A percentile compares a stretch with the other conserved stretches of the same genome.
Conservation (phyloP, 2,113 vertebrate genomes). For the Eleginops maclovinus region DNA sequence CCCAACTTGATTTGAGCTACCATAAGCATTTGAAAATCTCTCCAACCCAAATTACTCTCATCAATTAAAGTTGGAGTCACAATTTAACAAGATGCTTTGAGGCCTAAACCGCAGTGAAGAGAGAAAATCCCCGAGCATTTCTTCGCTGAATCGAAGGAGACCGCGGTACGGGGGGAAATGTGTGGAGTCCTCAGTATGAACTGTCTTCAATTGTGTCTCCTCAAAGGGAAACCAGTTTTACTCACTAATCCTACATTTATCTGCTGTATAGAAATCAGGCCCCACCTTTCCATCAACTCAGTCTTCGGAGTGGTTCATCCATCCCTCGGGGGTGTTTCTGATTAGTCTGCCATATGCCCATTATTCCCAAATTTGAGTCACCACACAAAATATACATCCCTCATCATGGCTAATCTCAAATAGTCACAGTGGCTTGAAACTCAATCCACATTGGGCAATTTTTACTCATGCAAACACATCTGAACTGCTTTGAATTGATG, state of each 20-base stretch:
- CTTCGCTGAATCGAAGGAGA: slow-evolving; percentile 54
- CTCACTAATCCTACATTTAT: slow-evolving; percentile 65
- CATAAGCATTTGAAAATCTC: slow-evolving; percentile 46
- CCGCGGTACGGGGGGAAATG: slow-evolving; percentile 71
- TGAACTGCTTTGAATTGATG: slow-evolving; percentile 58
- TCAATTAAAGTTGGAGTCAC: slow-evolving; percentile 68
- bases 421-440: slow-evolving; percentile 62
- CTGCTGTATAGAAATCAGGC: slow-evolving; percentile 50
- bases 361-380: slow-evolving; percentile 50
- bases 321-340: slow-evolving; percentile 41
- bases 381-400: slow-evolving; percentile 46
- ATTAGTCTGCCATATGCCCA: slow-evolving; percentile 69
- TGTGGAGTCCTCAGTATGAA: slow-evolving; percentile 62
- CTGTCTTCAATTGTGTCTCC: slow-evolving; percentile 71
- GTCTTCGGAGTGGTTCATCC: slow-evolving; percentile 42
- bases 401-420: slow-evolving; percentile 62
- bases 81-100: slow-evolving; percentile 65
- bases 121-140: slow-evolving; percentile 64
- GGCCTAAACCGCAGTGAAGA: slow-evolving; percentile 62
- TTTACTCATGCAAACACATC: slow-evolving; percentile 68
- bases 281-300: slow-evolving; percentile 17
- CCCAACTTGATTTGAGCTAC: slow-evolving; percentile 37
- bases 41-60: slow-evolving; percentile 56
- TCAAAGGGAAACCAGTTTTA: slow-evolving; percentile 63
- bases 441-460: slow-evolving; percentile 46